Evolutionary conservation across 2,797 vertebrate genomes (phyloP), one percentile per base, ranked within the genome.

Genomic region (Netta rufina): DNA sequence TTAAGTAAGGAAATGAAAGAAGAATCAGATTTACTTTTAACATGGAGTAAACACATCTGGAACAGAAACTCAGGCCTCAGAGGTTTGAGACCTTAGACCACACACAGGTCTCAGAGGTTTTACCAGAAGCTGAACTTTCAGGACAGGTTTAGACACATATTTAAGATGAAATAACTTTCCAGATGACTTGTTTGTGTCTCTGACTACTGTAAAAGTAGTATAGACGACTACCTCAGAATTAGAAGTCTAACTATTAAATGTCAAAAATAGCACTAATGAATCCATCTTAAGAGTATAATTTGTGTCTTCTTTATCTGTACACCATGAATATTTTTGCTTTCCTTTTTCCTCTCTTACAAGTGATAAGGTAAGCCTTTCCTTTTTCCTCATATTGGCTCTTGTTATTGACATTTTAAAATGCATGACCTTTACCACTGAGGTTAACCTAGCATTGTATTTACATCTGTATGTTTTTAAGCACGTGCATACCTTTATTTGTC

Each of bases 371-470:
- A 13, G 3, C 39, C 16, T 36, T 82, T 58, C 6, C 2, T 60
- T 78, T 87, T 87, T 38, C 24, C 19, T 79, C 47, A 7, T 49
- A 54, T 72, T 85, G 71, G 8, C 1, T 89, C 20, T 74, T 81
- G 18, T 41, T 94, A 60, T 32, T 72, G 45, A 81, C 32, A 62
- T 94, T 89, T 92, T 51, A 19, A 84, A 95, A 81, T 54, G 21
- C 4, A 74, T 80, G 57, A 80, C 24, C 33, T 90, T 85, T 88
- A 54, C 21, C 41, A n/a, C 18, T 69, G 32, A 38, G 41, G 65
- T 2, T 78, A 45, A 78, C 88, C 13, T 43, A 73, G 33, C 19
- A 82, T 58, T 84, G 2, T 60, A 66, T 92, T 87, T 89, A 84
- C 3, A 51, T 70, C 60, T 90, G 32, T 36, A 19, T 69, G 6